Conservation (phyloP, 2,113 vertebrate genomes). For the Accipiter virgatus region DNA sequence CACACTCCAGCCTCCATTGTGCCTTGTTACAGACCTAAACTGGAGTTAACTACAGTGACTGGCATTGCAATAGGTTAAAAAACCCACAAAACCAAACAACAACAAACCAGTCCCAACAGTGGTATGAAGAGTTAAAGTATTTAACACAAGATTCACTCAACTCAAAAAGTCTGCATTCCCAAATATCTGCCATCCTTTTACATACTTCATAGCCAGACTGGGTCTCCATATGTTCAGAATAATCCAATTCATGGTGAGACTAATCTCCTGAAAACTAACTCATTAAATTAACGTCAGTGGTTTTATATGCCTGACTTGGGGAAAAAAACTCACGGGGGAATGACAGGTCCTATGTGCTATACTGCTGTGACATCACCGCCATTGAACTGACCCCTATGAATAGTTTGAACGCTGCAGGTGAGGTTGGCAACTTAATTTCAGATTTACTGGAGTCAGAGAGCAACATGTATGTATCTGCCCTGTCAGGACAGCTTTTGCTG, state of each 20-base stretch:
- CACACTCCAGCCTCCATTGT: neutral
- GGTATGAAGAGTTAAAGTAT: neutral
- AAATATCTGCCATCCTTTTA: neutral
- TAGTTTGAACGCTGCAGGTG: neutral
- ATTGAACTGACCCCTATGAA: neutral
- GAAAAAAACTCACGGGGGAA: neutral
- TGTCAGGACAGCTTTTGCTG: neutral
- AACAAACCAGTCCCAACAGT: neutral
- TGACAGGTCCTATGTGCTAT: neutral
- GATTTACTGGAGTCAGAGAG: neutral
- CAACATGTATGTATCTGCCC: neutral
- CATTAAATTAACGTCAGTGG: neutral
- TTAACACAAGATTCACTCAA: neutral
- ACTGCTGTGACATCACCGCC: neutral
- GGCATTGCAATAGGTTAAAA: neutral
- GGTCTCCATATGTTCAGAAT: slow-evolving; percentile 28
- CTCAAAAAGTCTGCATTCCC: neutral
- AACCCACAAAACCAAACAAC: neutral
- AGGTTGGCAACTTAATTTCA: neutral
- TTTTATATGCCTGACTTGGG: neutral
- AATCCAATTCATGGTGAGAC: slow-evolving; percentile 11
- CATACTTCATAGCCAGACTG: slow-evolving; percentile 23
- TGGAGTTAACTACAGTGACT: neutral
- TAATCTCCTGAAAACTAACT: slow-evolving; percentile 34
- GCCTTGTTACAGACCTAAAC: neutral